phyloP scores from a whole-genome alignment of 2,888 invertebrate genomes.

The Bruchidius siliquastri region DNA sequence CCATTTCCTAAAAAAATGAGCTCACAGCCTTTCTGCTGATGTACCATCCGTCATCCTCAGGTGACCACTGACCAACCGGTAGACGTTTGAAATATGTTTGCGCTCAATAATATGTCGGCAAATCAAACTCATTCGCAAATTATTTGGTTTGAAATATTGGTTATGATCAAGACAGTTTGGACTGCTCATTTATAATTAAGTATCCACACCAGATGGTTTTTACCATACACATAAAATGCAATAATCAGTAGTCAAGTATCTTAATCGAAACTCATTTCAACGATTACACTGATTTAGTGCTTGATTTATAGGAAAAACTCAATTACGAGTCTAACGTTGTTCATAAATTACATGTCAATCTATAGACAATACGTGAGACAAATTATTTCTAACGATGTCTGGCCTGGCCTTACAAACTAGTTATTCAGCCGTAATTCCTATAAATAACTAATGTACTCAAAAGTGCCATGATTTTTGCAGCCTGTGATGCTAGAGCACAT shows the following conservation, averaged over 20 bases:
- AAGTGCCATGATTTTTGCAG: background rate
- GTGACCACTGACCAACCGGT: too few relatives aligned
- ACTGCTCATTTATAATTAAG: background rate
- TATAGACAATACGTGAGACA: background rate
- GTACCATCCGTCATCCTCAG: too few relatives aligned
- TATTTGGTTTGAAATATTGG: too few relatives aligned
- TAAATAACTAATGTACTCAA: background rate
- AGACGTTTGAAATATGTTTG: too few relatives aligned
- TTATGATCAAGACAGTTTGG: background rate
- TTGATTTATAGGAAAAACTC: background rate
- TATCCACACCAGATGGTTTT: background rate
- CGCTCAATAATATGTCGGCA: too few relatives aligned
- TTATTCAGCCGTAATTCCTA: background rate
- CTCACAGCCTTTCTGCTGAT: too few relatives aligned
- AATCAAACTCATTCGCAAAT: too few relatives aligned
- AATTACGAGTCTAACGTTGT: background rate
- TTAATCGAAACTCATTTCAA: background rate
- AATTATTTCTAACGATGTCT: background rate
- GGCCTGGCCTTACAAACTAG: background rate
- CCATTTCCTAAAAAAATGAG: too few relatives aligned
- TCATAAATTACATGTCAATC: background rate
- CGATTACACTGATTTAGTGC: background rate
- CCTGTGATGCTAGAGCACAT: too few relatives aligned
- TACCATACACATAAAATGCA: background rate
- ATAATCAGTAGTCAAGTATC: background rate